These are phyloP conservation scores for Gallinago solitaria DNA, from an alignment of 2,797 vertebrate genomes.

Conservation along the genomic window DNA sequence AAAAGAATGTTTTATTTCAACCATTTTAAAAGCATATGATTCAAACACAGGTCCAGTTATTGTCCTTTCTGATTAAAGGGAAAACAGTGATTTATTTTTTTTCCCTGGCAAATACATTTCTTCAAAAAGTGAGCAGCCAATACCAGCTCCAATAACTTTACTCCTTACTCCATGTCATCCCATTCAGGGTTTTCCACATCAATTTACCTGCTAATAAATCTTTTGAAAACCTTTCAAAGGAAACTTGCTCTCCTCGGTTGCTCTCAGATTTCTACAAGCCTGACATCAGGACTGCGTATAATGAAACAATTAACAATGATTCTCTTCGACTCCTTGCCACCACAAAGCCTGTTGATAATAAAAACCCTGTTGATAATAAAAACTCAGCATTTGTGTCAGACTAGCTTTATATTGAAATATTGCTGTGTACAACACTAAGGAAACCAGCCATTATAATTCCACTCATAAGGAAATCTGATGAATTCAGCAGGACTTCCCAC, in stretches of 20 bases:
- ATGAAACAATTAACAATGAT: not conserved
- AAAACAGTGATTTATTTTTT: not conserved
- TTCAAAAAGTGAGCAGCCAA: not conserved
- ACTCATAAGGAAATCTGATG: not conserved
- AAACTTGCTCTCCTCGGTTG: not conserved
- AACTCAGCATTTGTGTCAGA: not conserved
- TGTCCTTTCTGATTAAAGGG: not conserved
- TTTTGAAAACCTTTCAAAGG: slow-evolving; percentile 25
- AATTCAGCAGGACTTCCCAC: not conserved
- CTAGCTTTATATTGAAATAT: not conserved
- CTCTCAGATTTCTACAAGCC: slow-evolving; percentile 12
- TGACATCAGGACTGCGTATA: not conserved
- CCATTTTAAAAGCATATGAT: not conserved
- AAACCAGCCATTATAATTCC: not conserved
- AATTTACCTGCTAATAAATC: slow-evolving; percentile 28
- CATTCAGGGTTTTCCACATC: slow-evolving; percentile 1
- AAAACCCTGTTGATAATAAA: not conserved
- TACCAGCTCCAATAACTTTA: not conserved
- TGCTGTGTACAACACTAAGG: not conserved
- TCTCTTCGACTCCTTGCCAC: not conserved
- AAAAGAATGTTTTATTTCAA: not conserved
- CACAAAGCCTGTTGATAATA: not conserved
- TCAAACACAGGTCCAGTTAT: not conserved
- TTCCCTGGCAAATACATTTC: not conserved
- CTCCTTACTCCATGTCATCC: not conserved